Conservation (phyloP, 2,888 invertebrate genomes). For the Dasysyrphus tricinctus region DNA sequence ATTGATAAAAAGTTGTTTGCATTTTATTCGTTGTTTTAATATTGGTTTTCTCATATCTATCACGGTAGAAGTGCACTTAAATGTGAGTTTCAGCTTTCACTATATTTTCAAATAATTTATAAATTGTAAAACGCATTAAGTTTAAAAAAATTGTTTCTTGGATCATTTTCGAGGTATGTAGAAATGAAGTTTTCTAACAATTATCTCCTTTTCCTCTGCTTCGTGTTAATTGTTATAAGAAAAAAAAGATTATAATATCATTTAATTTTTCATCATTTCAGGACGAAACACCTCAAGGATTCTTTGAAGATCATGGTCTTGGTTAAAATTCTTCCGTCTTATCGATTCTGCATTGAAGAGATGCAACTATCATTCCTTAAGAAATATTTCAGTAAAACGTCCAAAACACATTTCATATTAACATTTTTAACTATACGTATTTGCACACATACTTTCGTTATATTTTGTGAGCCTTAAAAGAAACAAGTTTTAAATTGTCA, state of each 20-base stretch:
- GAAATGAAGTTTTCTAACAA: constrained; percentile 39
- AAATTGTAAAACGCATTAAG: constrained; percentile 49
- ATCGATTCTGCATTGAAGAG: constrained; percentile 8
- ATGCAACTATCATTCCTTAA: constrained; percentile 46
- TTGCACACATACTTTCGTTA: constrained; percentile 1
- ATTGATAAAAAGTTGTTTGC: constrained; percentile 49
- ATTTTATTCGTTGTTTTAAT: constrained; percentile 48
- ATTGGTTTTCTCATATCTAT: constrained; percentile 49
- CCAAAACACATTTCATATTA: constrained; percentile 44
- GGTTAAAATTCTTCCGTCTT: constrained; percentile 86
- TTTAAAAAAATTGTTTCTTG: constrained; percentile 49
- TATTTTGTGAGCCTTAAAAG: constrained; percentile 7
- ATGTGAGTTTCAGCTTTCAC: constrained; percentile 69
- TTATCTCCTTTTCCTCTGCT: constrained; percentile 58
- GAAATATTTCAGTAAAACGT: constrained; percentile 40
- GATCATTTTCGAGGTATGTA: constrained; percentile 76
- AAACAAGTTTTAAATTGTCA: constrained; percentile 8
- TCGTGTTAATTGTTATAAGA: neutral
- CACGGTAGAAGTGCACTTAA: constrained; percentile 72
- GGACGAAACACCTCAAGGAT: constrained; percentile 99
- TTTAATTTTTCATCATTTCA: constrained; percentile 87
- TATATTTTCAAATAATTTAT: constrained; percentile 49
- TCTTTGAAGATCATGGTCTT: constrained; percentile 99
- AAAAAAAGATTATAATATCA: constrained; percentile 29
- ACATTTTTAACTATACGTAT: constrained; percentile 15